A percentile compares a stretch with the other conserved stretches of the same genome.
Evolutionary conservation across 2,113 vertebrate species (phyloP).

Genomic region (Puma concolor): DNA sequence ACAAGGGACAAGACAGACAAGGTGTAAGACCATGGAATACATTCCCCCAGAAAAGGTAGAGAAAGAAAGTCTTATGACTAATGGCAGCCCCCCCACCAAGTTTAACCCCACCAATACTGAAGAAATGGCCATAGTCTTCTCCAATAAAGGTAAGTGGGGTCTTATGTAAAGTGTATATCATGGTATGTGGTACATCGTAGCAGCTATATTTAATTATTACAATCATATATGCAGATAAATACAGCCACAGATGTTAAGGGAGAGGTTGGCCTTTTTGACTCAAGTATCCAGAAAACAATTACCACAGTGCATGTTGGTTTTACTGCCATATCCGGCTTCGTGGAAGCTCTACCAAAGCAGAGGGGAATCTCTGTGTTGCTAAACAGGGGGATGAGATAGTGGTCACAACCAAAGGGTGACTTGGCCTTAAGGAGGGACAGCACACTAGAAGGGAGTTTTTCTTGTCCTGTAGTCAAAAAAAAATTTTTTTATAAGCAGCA

Average conservation of each 20-base stretch:
- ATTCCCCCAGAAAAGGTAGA: not conserved
- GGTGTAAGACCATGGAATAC: not conserved
- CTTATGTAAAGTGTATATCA: not conserved
- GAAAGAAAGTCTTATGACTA: not conserved
- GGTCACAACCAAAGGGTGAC: not conserved
- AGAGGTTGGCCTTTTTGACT: not conserved
- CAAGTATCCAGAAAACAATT: not conserved
- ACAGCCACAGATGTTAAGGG: not conserved
- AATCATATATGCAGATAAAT: not conserved
- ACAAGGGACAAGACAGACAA: not conserved
- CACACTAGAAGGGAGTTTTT: not conserved
- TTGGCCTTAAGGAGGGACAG: not conserved
- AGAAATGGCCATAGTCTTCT: not conserved
- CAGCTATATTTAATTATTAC: not conserved
- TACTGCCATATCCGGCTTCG: not conserved
- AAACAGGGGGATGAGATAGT: fast-evolving
- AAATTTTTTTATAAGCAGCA: not conserved
- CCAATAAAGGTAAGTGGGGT: not conserved
- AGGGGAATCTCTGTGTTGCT: not conserved
- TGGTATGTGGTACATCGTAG: not conserved
- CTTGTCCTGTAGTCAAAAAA: not conserved
- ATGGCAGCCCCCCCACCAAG: not conserved
- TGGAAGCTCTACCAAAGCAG: no score
- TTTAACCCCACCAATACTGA: not conserved
- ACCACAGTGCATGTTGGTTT: not conserved